These are phyloP conservation scores for Porites evermanni DNA, from an alignment of 92 coral and sea anemone genomes.

Conservation along the genomic window DNA sequence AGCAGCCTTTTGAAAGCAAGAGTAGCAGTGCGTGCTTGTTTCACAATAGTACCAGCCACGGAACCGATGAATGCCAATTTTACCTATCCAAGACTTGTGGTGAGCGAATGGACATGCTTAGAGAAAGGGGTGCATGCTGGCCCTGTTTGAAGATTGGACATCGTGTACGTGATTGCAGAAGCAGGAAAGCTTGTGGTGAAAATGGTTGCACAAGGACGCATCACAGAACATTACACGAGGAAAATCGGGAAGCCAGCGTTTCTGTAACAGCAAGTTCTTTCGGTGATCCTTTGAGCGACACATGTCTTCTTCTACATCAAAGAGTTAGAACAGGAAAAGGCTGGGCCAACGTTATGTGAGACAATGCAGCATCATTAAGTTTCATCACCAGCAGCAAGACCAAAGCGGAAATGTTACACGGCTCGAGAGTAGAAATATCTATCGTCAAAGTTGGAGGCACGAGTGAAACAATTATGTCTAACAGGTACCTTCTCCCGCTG, in stretches of 20 bases:
- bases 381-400: too few species aligned
- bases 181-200: conserved; percentile 32
- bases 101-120: conserved; percentile 34
- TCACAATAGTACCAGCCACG: conserved; percentile 39
- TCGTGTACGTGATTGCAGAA: conserved; percentile 41
- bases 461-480: too few species aligned
- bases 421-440: too few species aligned
- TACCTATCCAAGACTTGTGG: conserved; percentile 36
- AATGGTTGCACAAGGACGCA: conserved; percentile 41
- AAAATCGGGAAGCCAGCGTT: conserved; percentile 3
- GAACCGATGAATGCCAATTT: conserved; percentile 44
- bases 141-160: conserved; percentile 59
- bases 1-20: too few species aligned
- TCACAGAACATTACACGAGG: conserved; percentile 48
- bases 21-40: conserved; percentile 20
- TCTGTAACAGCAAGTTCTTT: conserved; percentile 25
- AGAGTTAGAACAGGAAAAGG: conserved; percentile 15
- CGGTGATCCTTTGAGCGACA: background rate
- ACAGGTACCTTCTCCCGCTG: background rate
- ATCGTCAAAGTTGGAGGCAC: too few species aligned
- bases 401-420: too few species aligned
- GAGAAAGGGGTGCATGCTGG: conserved; percentile 55
- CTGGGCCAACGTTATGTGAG: too few species aligned
- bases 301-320: conserved; percentile 33
- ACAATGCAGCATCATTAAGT: too few species aligned